phyloP scores from a whole-genome alignment of 2,797 vertebrate species.

The Parambassis ranga region DNA sequence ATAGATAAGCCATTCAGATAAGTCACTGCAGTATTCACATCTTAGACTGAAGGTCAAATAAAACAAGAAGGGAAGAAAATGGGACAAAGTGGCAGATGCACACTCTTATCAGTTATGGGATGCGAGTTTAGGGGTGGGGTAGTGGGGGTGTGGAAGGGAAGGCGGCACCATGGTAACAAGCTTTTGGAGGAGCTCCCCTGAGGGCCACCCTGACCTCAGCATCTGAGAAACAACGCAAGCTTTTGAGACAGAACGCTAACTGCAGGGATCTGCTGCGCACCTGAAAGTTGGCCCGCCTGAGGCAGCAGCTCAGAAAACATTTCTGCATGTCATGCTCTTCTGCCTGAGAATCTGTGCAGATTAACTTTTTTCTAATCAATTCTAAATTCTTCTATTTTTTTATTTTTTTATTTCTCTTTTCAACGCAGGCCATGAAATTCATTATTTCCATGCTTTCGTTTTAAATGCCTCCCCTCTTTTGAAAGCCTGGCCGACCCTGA shows the following conservation, averaged over 20 bases:
- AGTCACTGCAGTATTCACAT: too few species aligned
- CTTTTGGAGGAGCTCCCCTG: constrained; percentile 30
- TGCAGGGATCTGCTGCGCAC: neutral
- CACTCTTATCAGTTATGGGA: constrained; percentile 2
- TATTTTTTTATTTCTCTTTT: constrained; percentile 30
- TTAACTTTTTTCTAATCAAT: constrained; percentile 41
- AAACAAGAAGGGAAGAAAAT: neutral
- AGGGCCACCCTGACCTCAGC: constrained; percentile 49
- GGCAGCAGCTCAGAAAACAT: neutral
- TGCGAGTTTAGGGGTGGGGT: constrained; percentile 10
- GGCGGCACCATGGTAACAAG: constrained; percentile 40
- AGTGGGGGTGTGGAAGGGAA: constrained; percentile 17
- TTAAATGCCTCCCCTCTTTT: constrained; percentile 56
- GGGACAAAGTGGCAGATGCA: constrained; percentile 2
- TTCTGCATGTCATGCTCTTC: neutral
- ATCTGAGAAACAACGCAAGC: constrained; percentile 32
- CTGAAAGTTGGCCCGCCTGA: too few species aligned
- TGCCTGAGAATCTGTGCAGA: neutral
- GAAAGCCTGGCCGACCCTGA: constrained; percentile 71
- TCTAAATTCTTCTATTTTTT: neutral
- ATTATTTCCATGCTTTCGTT: constrained; percentile 61
- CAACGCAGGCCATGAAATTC: constrained; percentile 44
- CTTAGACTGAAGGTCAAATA: constrained; percentile 8
- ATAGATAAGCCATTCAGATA: neutral
- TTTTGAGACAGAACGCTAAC: constrained; percentile 6